Percentiles rank a stretch among this genome's conserved stretches.
These are phyloP conservation scores for Leuciscus idus DNA, from an alignment of 2,113 vertebrate genomes.

Conservation along the genomic window DNA sequence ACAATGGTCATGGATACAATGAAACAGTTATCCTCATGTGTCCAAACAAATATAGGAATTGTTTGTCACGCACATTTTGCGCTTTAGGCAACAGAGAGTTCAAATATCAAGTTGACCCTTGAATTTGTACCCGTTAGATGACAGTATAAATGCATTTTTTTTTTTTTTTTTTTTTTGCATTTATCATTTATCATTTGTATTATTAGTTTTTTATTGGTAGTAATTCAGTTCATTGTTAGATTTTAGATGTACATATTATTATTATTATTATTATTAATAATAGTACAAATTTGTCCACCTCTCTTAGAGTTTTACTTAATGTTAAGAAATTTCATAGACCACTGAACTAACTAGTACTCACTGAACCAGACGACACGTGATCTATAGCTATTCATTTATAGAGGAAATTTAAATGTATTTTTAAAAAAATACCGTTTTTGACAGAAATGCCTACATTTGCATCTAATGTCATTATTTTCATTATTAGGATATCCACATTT, in stretches of 20 bases:
- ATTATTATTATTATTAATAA: background rate
- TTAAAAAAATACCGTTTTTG: background rate
- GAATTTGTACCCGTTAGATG: background rate
- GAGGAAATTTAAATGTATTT: background rate
- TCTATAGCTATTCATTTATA: background rate
- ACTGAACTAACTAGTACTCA: background rate
- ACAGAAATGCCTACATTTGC: background rate
- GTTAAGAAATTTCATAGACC: background rate
- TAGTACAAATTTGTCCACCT: background rate
- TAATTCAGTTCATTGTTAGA: background rate
- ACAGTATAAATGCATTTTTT: background rate
- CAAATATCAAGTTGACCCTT: background rate
- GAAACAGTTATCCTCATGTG: conserved; percentile 66
- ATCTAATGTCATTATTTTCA: background rate
- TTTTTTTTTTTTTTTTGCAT: background rate
- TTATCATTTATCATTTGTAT: background rate
- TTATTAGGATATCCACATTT: background rate
- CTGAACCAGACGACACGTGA: background rate
- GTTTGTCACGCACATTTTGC: background rate
- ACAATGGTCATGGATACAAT: conserved; percentile 76
- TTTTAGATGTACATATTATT: background rate
- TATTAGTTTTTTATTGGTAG: too few species aligned
- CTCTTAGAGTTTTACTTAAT: background rate
- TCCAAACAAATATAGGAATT: conserved; percentile 33
- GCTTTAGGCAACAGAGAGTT: background rate